Conservation (phyloP, 2,888 invertebrate species). For the Hypomecis atomaria region DNA sequence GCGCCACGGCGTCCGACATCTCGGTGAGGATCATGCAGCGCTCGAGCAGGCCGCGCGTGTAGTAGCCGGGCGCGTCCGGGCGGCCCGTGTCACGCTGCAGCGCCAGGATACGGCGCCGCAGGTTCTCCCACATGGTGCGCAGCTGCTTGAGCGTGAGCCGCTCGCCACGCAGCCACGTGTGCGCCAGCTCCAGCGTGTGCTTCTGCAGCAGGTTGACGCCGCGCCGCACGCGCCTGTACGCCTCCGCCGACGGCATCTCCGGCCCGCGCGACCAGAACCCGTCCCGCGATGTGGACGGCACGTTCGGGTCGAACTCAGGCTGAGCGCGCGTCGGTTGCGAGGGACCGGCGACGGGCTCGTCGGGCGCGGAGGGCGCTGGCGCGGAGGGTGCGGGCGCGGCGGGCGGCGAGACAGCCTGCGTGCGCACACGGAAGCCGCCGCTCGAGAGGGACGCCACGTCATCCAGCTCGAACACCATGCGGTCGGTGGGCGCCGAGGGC, state of each 20-base stretch:
- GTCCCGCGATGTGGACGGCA: constrained; percentile 71
- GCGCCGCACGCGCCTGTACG: constrained; percentile 69
- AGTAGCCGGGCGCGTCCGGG: constrained; percentile 69
- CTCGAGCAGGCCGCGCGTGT: constrained; percentile 72
- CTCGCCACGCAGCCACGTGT: constrained; percentile 74
- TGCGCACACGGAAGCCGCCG: constrained; percentile 69
- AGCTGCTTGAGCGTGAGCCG: constrained; percentile 83
- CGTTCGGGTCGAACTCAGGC: constrained; percentile 42
- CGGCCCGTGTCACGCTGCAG: constrained; percentile 79
- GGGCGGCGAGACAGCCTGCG: constrained; percentile 51
- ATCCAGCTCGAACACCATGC: constrained; percentile 35
- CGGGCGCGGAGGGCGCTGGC: constrained; percentile 9
- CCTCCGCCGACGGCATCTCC: constrained; percentile 67
- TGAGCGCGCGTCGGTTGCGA: constrained; percentile 18
- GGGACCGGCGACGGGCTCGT: constrained; percentile 9
- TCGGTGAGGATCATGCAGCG: constrained; percentile 71
- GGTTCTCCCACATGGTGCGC: constrained; percentile 86
- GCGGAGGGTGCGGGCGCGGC: constrained; percentile 16
- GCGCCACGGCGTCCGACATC: constrained; percentile 62
- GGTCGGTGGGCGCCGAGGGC: constrained; percentile 28
- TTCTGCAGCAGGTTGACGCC: constrained; percentile 72
- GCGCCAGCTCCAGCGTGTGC: constrained; percentile 68
- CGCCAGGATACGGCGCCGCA: constrained; percentile 84
- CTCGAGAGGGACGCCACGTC: constrained; percentile 51
- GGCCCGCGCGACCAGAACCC: constrained; percentile 61